phyloP scores from a whole-genome alignment of 1,140 invertebrate species.

The Bemisia tabaci region DNA sequence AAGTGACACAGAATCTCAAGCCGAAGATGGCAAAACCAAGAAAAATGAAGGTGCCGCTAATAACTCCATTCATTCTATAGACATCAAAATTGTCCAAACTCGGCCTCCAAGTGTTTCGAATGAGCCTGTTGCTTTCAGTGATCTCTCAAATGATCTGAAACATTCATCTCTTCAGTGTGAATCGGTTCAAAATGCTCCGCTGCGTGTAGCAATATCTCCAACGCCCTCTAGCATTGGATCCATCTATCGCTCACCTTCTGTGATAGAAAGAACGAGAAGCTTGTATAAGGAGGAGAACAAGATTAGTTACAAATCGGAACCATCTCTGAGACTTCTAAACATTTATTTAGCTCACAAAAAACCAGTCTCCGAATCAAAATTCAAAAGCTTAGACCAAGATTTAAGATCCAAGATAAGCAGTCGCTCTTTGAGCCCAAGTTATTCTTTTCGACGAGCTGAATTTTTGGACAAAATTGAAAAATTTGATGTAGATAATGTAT shows the following conservation, averaged over 20 bases:
- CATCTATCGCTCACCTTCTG: conserved; percentile 34
- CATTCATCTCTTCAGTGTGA: not conserved
- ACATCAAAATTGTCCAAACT: not conserved
- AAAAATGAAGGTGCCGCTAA: not conserved
- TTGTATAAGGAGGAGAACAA: conserved; percentile 26
- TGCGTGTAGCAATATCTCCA: conserved; percentile 27
- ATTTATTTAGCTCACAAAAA: conserved; percentile 50
- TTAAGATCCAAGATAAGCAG: conserved; percentile 13
- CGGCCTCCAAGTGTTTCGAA: not conserved
- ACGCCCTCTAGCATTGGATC: conserved; percentile 26
- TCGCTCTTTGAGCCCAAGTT: conserved; percentile 32
- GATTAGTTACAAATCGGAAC: conserved; percentile 32
- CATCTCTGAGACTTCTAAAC: conserved; percentile 39
- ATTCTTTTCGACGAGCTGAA: conserved; percentile 25
- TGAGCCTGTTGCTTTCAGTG: not conserved
- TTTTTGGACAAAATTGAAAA: conserved; percentile 30
- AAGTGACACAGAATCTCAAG: conserved; percentile 18
- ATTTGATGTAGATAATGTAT: conserved; percentile 23
- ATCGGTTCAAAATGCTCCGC: conserved; percentile 49
- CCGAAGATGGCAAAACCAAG: conserved; percentile 23
- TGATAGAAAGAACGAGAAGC: conserved; percentile 45
- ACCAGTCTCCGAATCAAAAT: conserved; percentile 54
- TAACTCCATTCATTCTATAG: too few relatives aligned
- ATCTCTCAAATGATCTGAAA: not conserved
- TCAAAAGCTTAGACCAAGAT: conserved; percentile 47